These are phyloP conservation scores for Parnassius smintheus DNA, from an alignment of 2,888 invertebrate genomes.

Conservation along the genomic window DNA sequence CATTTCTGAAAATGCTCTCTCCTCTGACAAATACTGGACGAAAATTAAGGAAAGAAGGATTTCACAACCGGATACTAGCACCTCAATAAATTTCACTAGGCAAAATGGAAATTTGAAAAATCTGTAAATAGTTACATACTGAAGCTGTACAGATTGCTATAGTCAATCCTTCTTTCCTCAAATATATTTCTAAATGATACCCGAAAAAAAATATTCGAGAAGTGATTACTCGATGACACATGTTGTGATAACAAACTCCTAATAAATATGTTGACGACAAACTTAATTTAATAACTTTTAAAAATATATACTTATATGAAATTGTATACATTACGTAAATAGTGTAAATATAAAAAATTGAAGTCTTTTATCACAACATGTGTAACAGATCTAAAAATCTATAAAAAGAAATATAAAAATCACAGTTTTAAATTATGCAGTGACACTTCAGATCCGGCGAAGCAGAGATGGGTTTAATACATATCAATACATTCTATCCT, in stretches of 20 bases:
- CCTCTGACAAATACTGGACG: constrained; percentile 79
- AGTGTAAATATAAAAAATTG: background rate
- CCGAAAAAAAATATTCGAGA: constrained; percentile 48
- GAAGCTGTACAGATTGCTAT: constrained; percentile 33
- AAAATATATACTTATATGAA: constrained; percentile 31
- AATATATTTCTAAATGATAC: constrained; percentile 55
- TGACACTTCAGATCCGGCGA: constrained; percentile 75
- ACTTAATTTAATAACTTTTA: constrained; percentile 52
- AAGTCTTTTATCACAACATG: constrained; percentile 66
- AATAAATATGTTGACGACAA: constrained; percentile 39
- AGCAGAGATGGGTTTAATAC: constrained; percentile 63
- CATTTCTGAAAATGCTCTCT: constrained; percentile 70
- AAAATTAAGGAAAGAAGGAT: constrained; percentile 73
- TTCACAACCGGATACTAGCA: constrained; percentile 76
- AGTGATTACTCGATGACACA: constrained; percentile 42
- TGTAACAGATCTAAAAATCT: constrained; percentile 72
- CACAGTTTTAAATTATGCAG: constrained; percentile 81
- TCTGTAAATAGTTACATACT: constrained; percentile 1
- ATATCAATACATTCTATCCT: constrained; percentile 59
- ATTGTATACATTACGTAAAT: background rate
- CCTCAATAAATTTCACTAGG: constrained; percentile 59
- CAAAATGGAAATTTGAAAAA: constrained; percentile 47
- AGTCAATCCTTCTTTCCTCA: constrained; percentile 70
- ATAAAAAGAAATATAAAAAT: constrained; percentile 77
- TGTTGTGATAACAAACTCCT: constrained; percentile 59